phyloP scores from a whole-genome alignment of 2,113 vertebrate species.

The Tyto alba region DNA sequence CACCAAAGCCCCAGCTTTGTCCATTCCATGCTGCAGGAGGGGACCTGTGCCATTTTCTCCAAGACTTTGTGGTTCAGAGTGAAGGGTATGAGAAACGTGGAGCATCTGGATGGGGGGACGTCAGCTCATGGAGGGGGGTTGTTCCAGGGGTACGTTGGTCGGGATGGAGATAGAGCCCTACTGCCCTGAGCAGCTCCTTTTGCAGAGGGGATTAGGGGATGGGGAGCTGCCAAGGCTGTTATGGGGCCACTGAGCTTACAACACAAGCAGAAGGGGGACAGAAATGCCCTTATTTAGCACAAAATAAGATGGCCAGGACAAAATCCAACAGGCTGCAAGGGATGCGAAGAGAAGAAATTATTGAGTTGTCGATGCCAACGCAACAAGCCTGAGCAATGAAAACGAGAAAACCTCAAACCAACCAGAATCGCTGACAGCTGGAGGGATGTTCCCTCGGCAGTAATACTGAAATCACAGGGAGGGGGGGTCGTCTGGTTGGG shows the following conservation, averaged over 20 bases:
- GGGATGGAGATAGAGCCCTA: neutral
- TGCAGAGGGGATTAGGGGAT: neutral
- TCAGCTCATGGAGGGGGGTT: neutral
- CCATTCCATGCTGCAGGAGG: neutral
- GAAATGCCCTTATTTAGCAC: neutral
- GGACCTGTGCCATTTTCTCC: neutral
- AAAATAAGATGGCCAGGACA: neutral
- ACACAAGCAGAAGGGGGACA: neutral
- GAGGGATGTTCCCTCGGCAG: neutral
- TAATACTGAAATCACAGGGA: neutral
- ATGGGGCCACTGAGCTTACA: neutral
- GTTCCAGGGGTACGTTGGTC: fast-evolving
- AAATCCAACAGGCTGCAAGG: neutral
- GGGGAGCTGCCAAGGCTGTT: neutral
- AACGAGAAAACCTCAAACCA: neutral
- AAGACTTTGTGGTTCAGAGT: neutral
- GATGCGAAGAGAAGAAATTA: neutral
- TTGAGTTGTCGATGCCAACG: fast-evolving
- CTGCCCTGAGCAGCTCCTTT: neutral
- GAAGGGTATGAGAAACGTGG: neutral
- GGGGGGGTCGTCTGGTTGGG: neutral
- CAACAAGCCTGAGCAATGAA: neutral
- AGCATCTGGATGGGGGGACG: neutral
- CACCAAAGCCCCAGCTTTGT: neutral
- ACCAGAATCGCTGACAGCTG: neutral